Conservation (phyloP, 2,113 vertebrate genomes). For the Daubentonia madagascariensis region DNA sequence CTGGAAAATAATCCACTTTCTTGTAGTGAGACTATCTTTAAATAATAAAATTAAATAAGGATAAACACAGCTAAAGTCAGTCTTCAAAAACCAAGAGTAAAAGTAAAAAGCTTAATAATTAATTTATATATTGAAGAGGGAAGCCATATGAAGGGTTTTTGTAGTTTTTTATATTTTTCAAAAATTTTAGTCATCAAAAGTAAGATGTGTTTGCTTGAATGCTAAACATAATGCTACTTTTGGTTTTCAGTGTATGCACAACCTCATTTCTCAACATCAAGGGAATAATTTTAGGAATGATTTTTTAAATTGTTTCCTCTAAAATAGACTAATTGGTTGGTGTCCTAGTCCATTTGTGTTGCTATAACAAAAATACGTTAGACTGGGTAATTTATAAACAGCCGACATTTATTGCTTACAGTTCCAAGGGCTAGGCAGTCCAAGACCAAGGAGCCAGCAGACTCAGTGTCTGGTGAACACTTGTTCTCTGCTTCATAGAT, state of each 20-base stretch:
- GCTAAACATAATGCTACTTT: background rate
- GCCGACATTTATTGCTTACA: background rate
- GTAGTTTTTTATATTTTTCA: background rate
- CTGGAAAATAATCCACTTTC: background rate
- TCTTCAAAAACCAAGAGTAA: background rate
- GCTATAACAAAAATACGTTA: background rate
- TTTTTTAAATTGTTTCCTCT: background rate
- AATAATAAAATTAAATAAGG: background rate
- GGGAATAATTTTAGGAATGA: background rate
- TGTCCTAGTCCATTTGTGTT: background rate
- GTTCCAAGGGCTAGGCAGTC: background rate
- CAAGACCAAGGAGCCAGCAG: background rate
- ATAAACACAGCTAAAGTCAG: background rate
- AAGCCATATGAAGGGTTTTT: background rate
- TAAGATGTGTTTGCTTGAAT: background rate
- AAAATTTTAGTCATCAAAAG: constrained; percentile 1
- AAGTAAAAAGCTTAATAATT: background rate
- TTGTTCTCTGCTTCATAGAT: background rate
- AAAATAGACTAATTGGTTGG: background rate
- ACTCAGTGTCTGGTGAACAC: background rate
- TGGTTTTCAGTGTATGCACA: background rate
- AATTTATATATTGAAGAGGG: background rate
- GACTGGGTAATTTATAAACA: background rate
- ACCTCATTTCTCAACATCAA: background rate
- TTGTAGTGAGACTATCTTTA: background rate